Evolutionary conservation across 1,140 invertebrate genomes (phyloP).

Genomic region (Heliconius melpomene): DNA sequence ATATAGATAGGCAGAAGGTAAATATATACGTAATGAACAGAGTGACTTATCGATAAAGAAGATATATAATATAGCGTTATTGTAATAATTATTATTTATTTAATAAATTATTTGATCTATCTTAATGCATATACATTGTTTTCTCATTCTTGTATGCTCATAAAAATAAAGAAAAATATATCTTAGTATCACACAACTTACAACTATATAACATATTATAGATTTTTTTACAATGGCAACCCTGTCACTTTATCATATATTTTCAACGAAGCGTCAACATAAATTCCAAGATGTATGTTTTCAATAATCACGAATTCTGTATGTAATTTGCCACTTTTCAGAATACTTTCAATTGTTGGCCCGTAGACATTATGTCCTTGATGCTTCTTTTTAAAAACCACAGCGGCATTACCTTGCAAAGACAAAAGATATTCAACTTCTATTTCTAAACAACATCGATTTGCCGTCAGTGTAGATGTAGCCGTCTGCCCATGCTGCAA

Average conservation of each 20-base stretch:
- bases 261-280: constrained; percentile 58
- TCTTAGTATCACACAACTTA: neutral
- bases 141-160: too few species aligned
- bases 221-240: constrained; percentile 39
- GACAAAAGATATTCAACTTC: constrained; percentile 54
- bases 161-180: too few species aligned
- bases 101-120: too few species aligned
- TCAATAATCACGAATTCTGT: constrained; percentile 48
- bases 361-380: constrained; percentile 63
- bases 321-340: constrained; percentile 52
- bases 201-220: too few species aligned
- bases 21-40: too few species aligned
- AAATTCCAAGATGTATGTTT: constrained; percentile 57
- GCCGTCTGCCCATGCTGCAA: constrained; percentile 59
- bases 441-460: constrained; percentile 54
- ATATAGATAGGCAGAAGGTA: too few species aligned
- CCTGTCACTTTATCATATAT: constrained; percentile 57
- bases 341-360: constrained; percentile 50
- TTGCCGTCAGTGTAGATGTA: constrained; percentile 59
- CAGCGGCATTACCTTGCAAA: constrained; percentile 57
- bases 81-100: too few species aligned
- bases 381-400: constrained; percentile 52
- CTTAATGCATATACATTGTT: too few species aligned
- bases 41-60: too few species aligned
- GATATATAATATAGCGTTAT: too few species aligned